Percentiles rank a stretch among this genome's conserved stretches.
Conservation (phyloP, 2,113 vertebrate species). For the Piaya cayana region DNA sequence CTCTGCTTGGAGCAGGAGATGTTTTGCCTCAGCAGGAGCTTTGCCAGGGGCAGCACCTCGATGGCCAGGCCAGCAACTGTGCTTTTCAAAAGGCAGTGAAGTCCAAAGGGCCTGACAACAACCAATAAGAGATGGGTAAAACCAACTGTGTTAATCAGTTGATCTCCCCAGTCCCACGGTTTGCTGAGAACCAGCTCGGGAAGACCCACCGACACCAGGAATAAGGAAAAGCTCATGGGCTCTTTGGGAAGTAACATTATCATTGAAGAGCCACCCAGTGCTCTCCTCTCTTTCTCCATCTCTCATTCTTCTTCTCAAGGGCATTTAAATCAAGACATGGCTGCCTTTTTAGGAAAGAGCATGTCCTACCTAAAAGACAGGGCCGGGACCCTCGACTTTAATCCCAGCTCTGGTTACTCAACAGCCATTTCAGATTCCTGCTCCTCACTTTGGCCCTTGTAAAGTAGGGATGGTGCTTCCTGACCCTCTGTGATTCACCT, state of each 20-base stretch:
- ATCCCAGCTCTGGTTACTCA: neutral
- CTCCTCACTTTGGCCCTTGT: neutral
- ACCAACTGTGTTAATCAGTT: neutral
- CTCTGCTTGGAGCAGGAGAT: neutral
- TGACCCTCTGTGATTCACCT: neutral
- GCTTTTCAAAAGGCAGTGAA: neutral
- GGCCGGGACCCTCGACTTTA: neutral
- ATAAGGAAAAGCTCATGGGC: neutral
- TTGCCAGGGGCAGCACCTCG: neutral
- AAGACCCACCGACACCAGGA: neutral
- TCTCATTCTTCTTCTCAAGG: neutral
- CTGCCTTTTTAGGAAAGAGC: neutral
- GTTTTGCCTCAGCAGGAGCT: neutral
- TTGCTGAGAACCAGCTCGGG: neutral
- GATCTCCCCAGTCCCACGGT: neutral
- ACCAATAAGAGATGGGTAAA: neutral
- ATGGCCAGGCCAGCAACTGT: neutral
- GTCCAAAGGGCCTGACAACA: neutral
- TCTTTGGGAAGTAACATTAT: neutral
- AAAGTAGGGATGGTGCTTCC: slow-evolving; percentile 3
- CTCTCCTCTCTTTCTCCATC: neutral
- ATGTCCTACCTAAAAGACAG: neutral
- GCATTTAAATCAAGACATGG: neutral
- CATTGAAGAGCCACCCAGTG: rapidly evolving
- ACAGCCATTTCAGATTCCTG: neutral